phyloP scores from a whole-genome alignment of 2,797 vertebrate genomes.

The Coracias cyanogaster region DNA sequence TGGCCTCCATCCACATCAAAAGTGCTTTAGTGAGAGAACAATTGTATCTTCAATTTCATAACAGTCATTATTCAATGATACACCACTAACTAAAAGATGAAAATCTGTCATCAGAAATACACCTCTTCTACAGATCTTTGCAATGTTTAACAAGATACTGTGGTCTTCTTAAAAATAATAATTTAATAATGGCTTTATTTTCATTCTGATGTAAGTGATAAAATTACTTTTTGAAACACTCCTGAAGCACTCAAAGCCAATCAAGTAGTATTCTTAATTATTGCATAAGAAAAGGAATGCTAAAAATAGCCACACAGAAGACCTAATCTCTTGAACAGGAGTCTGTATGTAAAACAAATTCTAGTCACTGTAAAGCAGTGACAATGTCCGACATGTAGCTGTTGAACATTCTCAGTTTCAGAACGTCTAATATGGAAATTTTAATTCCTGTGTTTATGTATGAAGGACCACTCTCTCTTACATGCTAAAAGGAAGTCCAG shows the following conservation, averaged over 20 bases:
- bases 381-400: background rate
- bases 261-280: background rate
- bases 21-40: background rate
- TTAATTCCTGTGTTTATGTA: background rate
- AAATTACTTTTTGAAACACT: background rate
- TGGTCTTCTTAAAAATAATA: background rate
- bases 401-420: background rate
- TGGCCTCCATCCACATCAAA: background rate
- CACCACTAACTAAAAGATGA: background rate
- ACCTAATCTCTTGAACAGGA: background rate
- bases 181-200: background rate
- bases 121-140: background rate
- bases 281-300: background rate
- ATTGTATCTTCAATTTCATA: background rate
- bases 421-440: background rate
- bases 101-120: background rate
- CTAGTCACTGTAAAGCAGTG: background rate
- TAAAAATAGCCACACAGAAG: background rate
- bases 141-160: background rate
- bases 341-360: background rate
- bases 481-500: background rate
- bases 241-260: background rate
- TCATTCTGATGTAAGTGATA: background rate
- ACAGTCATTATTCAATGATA: background rate
- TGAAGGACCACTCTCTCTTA: background rate